These are phyloP conservation scores for Boloria selene DNA, from an alignment of 2,888 invertebrate genomes.

Conservation along the genomic window DNA sequence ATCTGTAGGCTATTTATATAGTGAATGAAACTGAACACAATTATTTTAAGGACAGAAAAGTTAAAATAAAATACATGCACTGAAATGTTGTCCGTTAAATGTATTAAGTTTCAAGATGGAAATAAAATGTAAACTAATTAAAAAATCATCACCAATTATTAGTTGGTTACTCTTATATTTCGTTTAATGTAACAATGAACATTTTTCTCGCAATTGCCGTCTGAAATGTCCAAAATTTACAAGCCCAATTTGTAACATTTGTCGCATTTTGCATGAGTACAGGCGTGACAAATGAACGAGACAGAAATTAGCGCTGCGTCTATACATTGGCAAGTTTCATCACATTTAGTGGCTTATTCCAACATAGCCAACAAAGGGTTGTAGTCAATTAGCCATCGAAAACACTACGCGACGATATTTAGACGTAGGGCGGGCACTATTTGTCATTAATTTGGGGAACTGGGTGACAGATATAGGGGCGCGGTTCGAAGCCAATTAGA, in stretches of 20 bases:
- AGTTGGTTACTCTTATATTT: background rate
- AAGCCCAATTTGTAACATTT: conserved; percentile 13
- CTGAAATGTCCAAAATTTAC: background rate
- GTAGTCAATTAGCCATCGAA: conserved; percentile 77
- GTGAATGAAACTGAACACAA: too few species aligned
- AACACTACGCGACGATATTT: conserved; percentile 68
- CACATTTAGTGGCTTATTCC: conserved; percentile 63
- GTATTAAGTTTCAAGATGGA: background rate
- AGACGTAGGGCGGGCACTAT: conserved; percentile 62
- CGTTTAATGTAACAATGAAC: background rate
- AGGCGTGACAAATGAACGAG: conserved; percentile 27
- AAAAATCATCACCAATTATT: background rate
- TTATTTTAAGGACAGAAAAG: too few species aligned
- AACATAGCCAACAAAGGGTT: conserved; percentile 67
- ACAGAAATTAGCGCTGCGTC: conserved; percentile 21
- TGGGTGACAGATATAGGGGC: conserved; percentile 75
- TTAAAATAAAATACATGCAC: too few species aligned
- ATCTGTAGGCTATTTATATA: too few species aligned
- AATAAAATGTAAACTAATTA: background rate
- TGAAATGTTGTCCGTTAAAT: background rate
- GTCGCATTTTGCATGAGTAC: conserved; percentile 18
- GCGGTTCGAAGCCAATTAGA: conserved; percentile 74
- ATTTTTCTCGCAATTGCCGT: background rate
- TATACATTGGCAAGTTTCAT: conserved; percentile 42
- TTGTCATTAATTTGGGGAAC: conserved; percentile 80